These are phyloP conservation scores for Aselliscus stoliczkanus DNA, from an alignment of 2,797 vertebrate species.

Conservation along the genomic window DNA sequence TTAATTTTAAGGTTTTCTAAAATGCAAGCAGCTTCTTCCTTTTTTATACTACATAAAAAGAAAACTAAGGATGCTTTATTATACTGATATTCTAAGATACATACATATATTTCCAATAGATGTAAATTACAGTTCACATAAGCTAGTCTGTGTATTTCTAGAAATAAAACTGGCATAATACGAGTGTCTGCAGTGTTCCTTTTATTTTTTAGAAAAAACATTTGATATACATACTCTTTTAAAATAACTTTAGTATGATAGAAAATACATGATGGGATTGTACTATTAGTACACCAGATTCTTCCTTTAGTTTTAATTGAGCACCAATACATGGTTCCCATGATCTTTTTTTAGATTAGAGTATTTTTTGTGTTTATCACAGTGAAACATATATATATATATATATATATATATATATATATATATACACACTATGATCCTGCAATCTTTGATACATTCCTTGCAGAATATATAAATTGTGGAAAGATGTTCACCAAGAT, in stretches of 20 bases:
- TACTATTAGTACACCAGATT: background rate
- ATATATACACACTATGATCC: background rate
- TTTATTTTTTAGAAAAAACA: background rate
- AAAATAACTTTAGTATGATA: background rate
- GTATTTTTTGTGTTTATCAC: background rate
- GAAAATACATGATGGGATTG: background rate
- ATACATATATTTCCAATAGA: background rate
- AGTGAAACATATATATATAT: background rate
- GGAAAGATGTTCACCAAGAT: background rate
- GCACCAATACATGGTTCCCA: background rate
- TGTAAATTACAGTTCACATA: slow-evolving; percentile 39
- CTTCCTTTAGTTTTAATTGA: background rate
- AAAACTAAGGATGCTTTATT: slow-evolving; percentile 18
- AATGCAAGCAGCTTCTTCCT: background rate
- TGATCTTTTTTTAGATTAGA: background rate
- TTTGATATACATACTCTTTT: background rate
- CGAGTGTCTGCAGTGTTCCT: background rate
- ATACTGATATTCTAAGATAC: background rate
- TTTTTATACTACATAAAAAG: slow-evolving; percentile 15
- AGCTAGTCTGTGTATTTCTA: slow-evolving; percentile 13
- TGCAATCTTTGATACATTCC: background rate
- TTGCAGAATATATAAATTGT: background rate
- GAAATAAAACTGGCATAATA: background rate
- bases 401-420: too few species aligned
- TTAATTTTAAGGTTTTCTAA: slow-evolving; percentile 12